These are phyloP conservation scores for Edolisoma coerulescens DNA, from an alignment of 2,113 vertebrate genomes.

Conservation along the genomic window DNA sequence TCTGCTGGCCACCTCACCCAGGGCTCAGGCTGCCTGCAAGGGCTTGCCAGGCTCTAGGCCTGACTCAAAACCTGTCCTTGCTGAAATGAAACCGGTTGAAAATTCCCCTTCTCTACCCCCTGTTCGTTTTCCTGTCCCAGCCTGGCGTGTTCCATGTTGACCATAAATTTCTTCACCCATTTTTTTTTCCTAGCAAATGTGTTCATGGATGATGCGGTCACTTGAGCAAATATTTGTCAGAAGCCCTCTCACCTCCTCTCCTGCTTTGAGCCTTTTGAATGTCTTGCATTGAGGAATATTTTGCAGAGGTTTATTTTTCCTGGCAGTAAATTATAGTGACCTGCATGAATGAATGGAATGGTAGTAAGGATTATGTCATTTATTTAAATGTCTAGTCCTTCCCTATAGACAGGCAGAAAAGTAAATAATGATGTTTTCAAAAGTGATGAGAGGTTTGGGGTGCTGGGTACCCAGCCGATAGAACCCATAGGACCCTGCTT, in stretches of 20 bases:
- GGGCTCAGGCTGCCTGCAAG: neutral
- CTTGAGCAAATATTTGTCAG: constrained; percentile 60
- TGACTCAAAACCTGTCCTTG: neutral
- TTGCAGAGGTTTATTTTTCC: constrained; percentile 61
- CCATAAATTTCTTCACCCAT: neutral
- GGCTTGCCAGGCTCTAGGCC: neutral
- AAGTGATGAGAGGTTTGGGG: neutral
- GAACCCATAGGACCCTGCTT: neutral
- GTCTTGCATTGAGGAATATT: constrained; percentile 48
- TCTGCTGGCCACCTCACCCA: neutral
- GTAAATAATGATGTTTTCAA: constrained; percentile 36
- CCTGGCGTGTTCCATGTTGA: neutral
- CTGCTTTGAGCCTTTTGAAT: constrained; percentile 36
- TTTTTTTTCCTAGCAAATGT: neutral
- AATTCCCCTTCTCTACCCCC: neutral
- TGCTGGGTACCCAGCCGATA: neutral
- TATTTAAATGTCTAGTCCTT: constrained; percentile 62
- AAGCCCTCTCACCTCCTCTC: constrained; percentile 13
- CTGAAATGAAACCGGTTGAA: neutral
- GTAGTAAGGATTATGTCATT: constrained; percentile 61
- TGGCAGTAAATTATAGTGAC: constrained; percentile 46
- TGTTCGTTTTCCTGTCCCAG: neutral
- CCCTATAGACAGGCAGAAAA: constrained; percentile 42
- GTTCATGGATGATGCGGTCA: neutral
- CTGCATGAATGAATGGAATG: constrained; percentile 63